Conservation (phyloP, 1,140 invertebrate species). For the Cyrtorhinus lividipennis region DNA sequence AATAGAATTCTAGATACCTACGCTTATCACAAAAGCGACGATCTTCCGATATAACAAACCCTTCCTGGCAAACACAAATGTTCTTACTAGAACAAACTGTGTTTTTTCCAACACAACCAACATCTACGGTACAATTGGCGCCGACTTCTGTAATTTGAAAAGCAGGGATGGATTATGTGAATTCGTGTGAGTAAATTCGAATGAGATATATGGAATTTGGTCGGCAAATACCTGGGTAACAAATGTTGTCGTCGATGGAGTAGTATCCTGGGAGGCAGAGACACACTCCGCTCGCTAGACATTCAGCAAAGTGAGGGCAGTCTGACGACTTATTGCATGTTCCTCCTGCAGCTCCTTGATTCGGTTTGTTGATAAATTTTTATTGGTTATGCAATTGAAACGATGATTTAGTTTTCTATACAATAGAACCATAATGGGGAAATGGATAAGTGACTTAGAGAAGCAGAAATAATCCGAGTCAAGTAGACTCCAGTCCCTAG, state of each 20-base stretch:
- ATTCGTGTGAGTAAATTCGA: too few relatives aligned
- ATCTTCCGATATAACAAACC: conserved; percentile 19
- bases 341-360: conserved; percentile 14
- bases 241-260: conserved; percentile 2
- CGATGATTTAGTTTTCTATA: too few relatives aligned
- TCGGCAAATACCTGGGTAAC: conserved; percentile 28
- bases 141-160: conserved; percentile 25
- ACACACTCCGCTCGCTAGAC: conserved; percentile 21
- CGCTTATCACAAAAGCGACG: conserved; percentile 26
- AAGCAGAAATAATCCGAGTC: too few relatives aligned
- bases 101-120: conserved; percentile 15
- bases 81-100: conserved; percentile 24
- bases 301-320: conserved; percentile 16
- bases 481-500: too few relatives aligned
- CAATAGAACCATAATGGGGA: too few relatives aligned
- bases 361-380: conserved; percentile 7
- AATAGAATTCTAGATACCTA: conserved; percentile 20
- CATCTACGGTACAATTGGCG: conserved; percentile 19
- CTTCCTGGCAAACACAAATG: conserved; percentile 22
- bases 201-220: too few relatives aligned
- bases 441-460: too few relatives aligned
- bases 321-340: conserved; percentile 16
- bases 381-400: too few relatives aligned
- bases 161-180: too few relatives aligned
- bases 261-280: conserved; percentile 25